Evolutionary conservation across 2,113 vertebrate species (phyloP).

Genomic region (Microcebus lehilahytsara): DNA sequence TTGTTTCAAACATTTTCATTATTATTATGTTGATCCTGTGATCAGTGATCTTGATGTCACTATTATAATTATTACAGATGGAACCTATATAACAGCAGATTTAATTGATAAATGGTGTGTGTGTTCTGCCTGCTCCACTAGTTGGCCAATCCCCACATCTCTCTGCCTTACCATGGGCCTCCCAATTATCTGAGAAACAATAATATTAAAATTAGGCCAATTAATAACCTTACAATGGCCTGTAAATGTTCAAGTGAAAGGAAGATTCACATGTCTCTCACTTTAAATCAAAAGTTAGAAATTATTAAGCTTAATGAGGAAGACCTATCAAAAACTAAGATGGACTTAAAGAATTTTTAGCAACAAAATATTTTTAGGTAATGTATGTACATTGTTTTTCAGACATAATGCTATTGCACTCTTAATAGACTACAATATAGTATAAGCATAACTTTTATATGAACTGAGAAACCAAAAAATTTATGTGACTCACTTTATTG

Average conservation of each 20-base stretch:
- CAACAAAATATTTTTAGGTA: not conserved
- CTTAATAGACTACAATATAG: no score
- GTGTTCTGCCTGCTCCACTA: not conserved
- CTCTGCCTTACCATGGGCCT: not conserved
- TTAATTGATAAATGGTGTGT: not conserved
- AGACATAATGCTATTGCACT: not conserved
- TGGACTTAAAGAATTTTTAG: not conserved
- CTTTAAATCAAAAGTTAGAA: not conserved
- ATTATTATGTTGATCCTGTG: not conserved
- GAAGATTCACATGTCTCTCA: not conserved
- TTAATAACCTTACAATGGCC: not conserved
- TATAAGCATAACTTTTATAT: not conserved
- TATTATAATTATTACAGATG: not conserved
- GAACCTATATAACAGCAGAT: not conserved
- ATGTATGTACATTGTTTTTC: not conserved
- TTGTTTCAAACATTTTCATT: not conserved
- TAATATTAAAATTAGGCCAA: not conserved
- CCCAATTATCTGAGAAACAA: not conserved
- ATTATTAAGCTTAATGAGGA: not conserved
- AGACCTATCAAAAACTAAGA: not conserved
- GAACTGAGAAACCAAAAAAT: not conserved
- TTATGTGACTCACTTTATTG: not conserved
- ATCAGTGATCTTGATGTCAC: not conserved
- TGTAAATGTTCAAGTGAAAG: not conserved
- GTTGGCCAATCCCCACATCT: not conserved